Base-by-base conservation (phyloP, 2,113 vertebrate species). In the Coptodon bakossiorum region DNA sequence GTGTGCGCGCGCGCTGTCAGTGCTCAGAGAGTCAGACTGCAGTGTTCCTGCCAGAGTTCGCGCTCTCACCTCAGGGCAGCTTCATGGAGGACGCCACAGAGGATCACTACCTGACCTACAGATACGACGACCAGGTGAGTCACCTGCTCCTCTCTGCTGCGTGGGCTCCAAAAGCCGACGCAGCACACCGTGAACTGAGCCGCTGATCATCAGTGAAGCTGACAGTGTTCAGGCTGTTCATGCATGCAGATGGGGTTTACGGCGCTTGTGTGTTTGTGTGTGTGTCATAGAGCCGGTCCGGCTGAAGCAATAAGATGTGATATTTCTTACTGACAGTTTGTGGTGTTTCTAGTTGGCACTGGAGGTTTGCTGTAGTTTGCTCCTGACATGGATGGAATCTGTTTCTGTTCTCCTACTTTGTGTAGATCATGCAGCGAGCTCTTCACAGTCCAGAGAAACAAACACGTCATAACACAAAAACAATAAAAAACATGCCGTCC, bases 21-120 rank as follows among this genome's bases (percentile, higher is more conserved):
- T 87, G 89, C 24, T 68, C 68, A 84, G 95, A 96, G 29, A 96
- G 96, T 87, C 97, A 97, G 80, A 96, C 96, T 54, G 97, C 97
- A 9, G 98, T 98, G 93, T 99, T 98, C 95, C 95, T 99, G 88
- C 98, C 98, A 0, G 98, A 99, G 95, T 99, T 98, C 83, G 97
- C 97, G 2, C 97, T 99, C 53, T 98, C 98, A n/a, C 98, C 98
- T 4, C 98, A 98, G 94, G 98, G 98, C 86, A 98, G 98, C 91
- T 98, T 98, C 88, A 97, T 98, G 63, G 98, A 99, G 94, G 98
- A 98, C 1, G 97, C 97, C 2, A 97, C 97, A 0, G 98, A 97
- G 73, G 98, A 99, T 10, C 97, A 98, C 89, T 97, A 97, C 88
- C 97, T 98, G 53, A 98, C 97, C 1, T 99, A 98, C 84, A 97